Percentiles rank a stretch among this genome's conserved stretches.
Evolutionary conservation across 2,797 vertebrate species (phyloP).

Genomic region (Syndactyla subalaris): DNA sequence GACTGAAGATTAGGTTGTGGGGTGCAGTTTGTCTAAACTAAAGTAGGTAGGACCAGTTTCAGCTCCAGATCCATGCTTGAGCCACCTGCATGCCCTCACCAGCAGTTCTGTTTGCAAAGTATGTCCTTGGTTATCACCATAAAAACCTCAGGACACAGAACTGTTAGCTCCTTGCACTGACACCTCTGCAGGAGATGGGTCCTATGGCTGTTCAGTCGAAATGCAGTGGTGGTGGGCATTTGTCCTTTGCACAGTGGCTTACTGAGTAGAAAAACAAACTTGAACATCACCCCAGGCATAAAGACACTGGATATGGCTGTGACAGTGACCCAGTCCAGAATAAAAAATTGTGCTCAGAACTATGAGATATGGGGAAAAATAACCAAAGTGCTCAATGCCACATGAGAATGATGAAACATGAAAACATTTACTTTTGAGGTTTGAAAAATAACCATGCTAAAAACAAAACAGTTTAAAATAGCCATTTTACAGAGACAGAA

Average conservation of each 20-base stretch:
- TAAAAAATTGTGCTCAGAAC: not conserved
- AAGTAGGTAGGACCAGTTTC: not conserved
- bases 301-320: not conserved
- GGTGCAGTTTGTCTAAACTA: not conserved
- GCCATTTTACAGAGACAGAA: not conserved
- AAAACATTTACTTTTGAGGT: not conserved
- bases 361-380: not conserved
- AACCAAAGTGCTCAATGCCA: not conserved
- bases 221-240: not conserved
- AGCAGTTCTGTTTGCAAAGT: not conserved
- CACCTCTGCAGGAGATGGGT: fast-evolving
- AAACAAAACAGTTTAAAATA: not conserved
- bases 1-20: not conserved
- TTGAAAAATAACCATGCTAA: not conserved
- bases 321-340: not conserved
- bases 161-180: not conserved
- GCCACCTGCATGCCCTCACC: not conserved
- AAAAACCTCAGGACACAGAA: fast-evolving
- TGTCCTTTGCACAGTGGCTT: not conserved
- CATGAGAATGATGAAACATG: not conserved
- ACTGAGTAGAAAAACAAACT: not conserved
- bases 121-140: not conserved
- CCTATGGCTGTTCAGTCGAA: not conserved
- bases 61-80: not conserved
- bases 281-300: not conserved